Conservation (phyloP, 2,888 invertebrate species). For the Pterostichus madidus region DNA sequence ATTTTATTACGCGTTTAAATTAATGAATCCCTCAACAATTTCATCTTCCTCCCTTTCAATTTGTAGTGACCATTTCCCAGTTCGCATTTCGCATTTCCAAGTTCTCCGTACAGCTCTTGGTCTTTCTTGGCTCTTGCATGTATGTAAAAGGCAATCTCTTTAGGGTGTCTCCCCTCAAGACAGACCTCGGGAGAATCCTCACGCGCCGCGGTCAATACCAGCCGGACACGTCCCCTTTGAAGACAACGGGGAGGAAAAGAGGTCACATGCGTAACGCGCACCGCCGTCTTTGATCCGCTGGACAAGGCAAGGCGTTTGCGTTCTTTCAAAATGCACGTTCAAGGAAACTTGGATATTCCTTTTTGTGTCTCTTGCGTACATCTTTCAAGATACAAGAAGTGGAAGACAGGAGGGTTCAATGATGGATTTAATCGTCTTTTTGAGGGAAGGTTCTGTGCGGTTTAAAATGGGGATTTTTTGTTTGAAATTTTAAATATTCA, state of each 20-base stretch:
- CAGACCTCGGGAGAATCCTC: too few species aligned
- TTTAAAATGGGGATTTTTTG: too few species aligned
- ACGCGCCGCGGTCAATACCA: constrained; percentile 49
- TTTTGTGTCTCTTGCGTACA: neutral
- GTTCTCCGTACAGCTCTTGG: neutral
- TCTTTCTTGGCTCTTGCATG: neutral
- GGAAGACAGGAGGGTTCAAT: too few species aligned
- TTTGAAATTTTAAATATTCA: too few species aligned
- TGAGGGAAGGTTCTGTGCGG: too few species aligned
- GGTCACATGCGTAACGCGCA: constrained; percentile 41
- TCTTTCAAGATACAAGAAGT: too few species aligned
- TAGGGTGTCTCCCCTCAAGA: neutral
- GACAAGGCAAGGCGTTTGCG: neutral
- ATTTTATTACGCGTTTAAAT: too few species aligned
- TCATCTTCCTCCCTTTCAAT: too few species aligned
- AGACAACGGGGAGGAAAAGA: constrained; percentile 24
- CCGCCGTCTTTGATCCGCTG: constrained; percentile 38
- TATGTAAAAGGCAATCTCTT: constrained; percentile 31
- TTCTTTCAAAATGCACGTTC: constrained; percentile 23
- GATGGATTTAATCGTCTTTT: too few species aligned
- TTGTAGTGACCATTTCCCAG: too few species aligned
- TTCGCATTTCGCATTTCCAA: too few species aligned
- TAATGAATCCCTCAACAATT: too few species aligned
- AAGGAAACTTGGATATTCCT: constrained; percentile 6
- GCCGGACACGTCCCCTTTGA: constrained; percentile 42